phyloP scores from a whole-genome alignment of 2,797 vertebrate genomes.

The Poecile montanus region DNA sequence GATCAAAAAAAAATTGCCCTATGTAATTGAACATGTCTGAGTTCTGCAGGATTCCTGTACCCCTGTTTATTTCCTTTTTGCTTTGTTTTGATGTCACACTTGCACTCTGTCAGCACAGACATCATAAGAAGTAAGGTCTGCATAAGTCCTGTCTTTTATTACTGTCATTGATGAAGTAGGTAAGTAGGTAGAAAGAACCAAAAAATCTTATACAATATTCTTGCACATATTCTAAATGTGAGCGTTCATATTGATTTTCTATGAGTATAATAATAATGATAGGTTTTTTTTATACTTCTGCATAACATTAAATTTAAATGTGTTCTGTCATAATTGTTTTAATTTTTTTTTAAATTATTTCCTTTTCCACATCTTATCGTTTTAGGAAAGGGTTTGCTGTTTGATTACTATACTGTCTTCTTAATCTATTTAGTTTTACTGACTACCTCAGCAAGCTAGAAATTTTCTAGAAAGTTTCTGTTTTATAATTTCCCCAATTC shows the following conservation, averaged over 20 bases:
- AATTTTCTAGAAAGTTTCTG: background rate
- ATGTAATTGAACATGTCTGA: background rate
- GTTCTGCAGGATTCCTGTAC: background rate
- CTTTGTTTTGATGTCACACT: background rate
- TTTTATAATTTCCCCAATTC: background rate
- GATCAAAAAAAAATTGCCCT: background rate
- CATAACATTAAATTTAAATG: background rate
- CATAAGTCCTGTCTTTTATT: background rate
- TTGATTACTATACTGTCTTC: background rate
- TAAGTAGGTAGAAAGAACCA: background rate
- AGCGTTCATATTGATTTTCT: background rate
- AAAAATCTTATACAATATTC: background rate
- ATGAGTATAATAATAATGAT: background rate
- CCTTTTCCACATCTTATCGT: background rate
- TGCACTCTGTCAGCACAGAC: background rate
- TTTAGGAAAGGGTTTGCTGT: background rate
- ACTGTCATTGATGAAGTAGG: background rate
- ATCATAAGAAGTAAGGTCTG: background rate
- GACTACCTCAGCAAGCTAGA: background rate
- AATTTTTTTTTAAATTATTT: background rate
- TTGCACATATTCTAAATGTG: background rate
- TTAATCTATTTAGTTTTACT: background rate
- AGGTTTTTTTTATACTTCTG: accelerated
- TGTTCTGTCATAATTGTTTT: background rate
- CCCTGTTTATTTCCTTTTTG: background rate